Evolutionary conservation across 2,888 invertebrate species (phyloP).

Genomic region (Cyclophora punctaria): DNA sequence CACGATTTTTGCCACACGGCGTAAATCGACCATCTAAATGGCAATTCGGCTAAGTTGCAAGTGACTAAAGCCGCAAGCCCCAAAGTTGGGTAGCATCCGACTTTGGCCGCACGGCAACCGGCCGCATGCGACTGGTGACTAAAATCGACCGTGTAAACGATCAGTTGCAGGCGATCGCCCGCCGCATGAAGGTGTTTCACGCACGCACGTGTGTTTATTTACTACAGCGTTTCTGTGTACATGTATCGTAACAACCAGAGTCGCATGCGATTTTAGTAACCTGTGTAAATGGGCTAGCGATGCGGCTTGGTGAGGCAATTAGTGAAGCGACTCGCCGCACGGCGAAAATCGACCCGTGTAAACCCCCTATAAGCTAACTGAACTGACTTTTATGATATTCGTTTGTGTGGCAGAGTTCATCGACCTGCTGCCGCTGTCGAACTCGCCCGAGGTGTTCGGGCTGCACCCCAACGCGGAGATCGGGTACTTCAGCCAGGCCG

Average conservation of each 20-base stretch:
- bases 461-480: conserved; percentile 97
- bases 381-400: conserved; percentile 1
- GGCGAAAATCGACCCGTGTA: conserved; percentile 36
- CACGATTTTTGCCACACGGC: conserved; percentile 29
- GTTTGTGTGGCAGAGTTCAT: conserved; percentile 76
- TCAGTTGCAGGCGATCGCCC: conserved; percentile 16
- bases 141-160: conserved; percentile 22
- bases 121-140: conserved; percentile 31
- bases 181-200: conserved; percentile 12
- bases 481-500: conserved; percentile 92
- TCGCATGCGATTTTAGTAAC: conserved; percentile 35
- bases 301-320: conserved; percentile 25
- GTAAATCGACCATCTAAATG: conserved; percentile 29
- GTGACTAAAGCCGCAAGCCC: conserved; percentile 34
- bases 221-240: too few relatives aligned
- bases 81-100: conserved; percentile 36
- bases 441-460: conserved; percentile 93
- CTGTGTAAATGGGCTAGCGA: conserved; percentile 32
- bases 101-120: conserved; percentile 32
- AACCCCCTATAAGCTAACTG: not conserved
- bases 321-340: conserved; percentile 27
- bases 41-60: conserved; percentile 30
- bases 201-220: too few relatives aligned
- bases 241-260: too few relatives aligned
- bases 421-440: conserved; percentile 86